Evolutionary conservation across 1,140 invertebrate species (phyloP), one percentile per base, ranked within the genome.

Genomic region (Ceratina australensis): DNA sequence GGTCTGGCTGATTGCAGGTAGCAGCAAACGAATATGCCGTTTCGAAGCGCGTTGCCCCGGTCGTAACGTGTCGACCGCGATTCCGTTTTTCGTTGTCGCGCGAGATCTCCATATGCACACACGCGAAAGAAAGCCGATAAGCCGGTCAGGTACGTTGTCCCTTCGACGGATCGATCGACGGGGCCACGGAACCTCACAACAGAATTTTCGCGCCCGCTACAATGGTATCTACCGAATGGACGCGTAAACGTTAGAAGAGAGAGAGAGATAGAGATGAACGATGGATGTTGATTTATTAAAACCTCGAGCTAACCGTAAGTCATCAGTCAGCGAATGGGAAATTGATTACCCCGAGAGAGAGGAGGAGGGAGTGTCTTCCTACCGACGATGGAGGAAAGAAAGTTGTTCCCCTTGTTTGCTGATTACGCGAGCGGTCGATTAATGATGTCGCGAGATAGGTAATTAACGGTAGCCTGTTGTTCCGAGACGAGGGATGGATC

Each of bases 261-360:
- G 7, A 33, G 33, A 33, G 7, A 2, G 33, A 33, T 33, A n/a
- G 33, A 33, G 33, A 2, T 7, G 20, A 5, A 26, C 71, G 83
- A 85, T 72, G 75, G 74, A 61, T 84, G 83, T 81, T 85, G 83
- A 85, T 85, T 84, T 85, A 85, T 85, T 85, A 84, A 85, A 84
- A 81, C 56, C 75, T 18, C 22, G 22, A 0, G 8, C 16, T 10
- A 78, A 83, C 84, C 83, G 67, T 72, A 72, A 81, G 79, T 81
- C 82, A 81, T 84, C 79, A 79, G 73, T 84, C 82, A 64, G 57
- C 64, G 83, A 85, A 85, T 85, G 75, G 83, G 63, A 85, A 85
- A 85, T 85, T 85, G 82, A 85, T 85, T 84, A 85, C 82, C 67
- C 72, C n/a, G n/a, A n/a, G n/a, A n/a, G n/a, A n/a, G n/a, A n/a